Evolutionary conservation across 1,140 invertebrate genomes (phyloP).

Genomic region (Argopecten irradians): DNA sequence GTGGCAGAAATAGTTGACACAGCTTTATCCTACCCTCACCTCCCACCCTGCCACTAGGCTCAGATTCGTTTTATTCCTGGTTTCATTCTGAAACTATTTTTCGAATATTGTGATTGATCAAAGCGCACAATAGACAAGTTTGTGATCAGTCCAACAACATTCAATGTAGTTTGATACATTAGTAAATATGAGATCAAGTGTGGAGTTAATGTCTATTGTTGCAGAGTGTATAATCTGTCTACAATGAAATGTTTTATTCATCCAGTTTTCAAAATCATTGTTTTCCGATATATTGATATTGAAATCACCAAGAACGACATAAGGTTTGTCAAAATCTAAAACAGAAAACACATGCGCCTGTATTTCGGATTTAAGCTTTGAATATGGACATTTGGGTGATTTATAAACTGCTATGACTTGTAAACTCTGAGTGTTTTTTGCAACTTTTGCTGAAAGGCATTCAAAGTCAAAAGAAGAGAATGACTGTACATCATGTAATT

Average conservation of each 20-base stretch:
- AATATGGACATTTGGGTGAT: neutral
- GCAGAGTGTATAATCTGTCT: too few relatives aligned
- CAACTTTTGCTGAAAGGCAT: neutral
- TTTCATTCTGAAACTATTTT: neutral
- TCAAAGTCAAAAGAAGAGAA: neutral
- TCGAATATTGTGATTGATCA: neutral
- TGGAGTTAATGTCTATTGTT: too few relatives aligned
- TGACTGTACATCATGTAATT: neutral
- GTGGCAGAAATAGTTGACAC: neutral
- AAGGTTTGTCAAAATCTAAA: neutral
- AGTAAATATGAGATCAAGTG: too few relatives aligned
- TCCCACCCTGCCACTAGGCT: neutral
- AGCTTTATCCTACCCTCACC: neutral
- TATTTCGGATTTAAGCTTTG: neutral
- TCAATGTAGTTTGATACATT: too few relatives aligned
- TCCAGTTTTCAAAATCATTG: neutral
- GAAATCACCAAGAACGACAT: neutral
- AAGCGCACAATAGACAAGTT: neutral
- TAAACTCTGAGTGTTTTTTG: neutral
- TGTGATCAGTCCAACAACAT: too few relatives aligned
- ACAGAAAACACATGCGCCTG: neutral
- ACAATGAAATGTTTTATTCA: too few relatives aligned
- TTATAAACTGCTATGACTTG: neutral
- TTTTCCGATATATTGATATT: neutral
- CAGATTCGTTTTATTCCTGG: neutral